phyloP scores from a whole-genome alignment of 2,797 vertebrate species.

The Acridotheres tristis region DNA sequence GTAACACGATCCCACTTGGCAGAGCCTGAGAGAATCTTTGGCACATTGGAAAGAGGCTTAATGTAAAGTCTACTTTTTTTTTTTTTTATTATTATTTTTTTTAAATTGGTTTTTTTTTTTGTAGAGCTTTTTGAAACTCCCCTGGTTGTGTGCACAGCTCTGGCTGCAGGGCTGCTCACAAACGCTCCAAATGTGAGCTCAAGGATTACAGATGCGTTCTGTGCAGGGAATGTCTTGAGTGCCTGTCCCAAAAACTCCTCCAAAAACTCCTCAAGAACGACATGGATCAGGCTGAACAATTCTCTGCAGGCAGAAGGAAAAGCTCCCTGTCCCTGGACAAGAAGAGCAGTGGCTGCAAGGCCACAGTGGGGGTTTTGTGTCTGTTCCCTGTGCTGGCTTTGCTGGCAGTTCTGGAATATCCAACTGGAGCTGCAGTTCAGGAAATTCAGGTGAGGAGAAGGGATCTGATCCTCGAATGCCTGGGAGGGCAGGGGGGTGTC shows the following conservation, averaged over 20 bases:
- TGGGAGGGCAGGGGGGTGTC: not conserved
- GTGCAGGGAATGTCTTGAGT: not conserved
- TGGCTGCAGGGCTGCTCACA: not conserved
- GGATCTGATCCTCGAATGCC: not conserved
- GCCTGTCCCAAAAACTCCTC: not conserved
- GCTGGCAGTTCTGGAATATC: not conserved
- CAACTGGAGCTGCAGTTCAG: not conserved
- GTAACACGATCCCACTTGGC: slow-evolving; percentile 72
- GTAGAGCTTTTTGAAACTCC: not conserved
- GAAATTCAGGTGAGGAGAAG: slow-evolving; percentile 42
- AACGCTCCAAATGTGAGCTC: not conserved
- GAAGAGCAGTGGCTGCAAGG: not conserved
- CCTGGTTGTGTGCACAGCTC: slow-evolving; percentile 7
- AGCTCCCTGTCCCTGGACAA: not conserved
- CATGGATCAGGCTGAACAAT: slow-evolving; percentile 10
- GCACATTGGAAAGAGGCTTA: slow-evolving; percentile 50
- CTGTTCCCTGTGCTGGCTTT: slow-evolving; percentile 4
- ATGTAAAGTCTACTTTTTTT: slow-evolving; percentile 54
- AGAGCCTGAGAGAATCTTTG: slow-evolving; percentile 53
- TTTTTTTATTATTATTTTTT: not conserved
- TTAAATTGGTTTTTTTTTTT: not conserved
- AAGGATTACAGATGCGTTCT: not conserved
- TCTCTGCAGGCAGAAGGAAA: not conserved
- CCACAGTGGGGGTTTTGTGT: not conserved
- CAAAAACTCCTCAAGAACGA: not conserved